These are phyloP conservation scores for Petrolisthes manimaculis DNA, from an alignment of 2,888 invertebrate genomes.

Conservation along the genomic window DNA sequence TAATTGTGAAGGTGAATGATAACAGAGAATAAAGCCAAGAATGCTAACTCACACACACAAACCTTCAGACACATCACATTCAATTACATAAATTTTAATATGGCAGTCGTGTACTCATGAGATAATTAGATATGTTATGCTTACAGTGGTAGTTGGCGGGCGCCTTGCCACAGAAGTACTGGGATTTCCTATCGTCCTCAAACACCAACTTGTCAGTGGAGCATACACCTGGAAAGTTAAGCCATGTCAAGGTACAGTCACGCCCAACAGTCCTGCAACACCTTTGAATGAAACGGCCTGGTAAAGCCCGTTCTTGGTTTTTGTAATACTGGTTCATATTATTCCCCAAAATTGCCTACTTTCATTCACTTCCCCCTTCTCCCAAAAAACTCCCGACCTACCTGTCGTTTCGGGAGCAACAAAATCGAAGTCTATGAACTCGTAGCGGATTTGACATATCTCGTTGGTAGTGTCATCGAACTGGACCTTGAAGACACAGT, in stretches of 20 bases:
- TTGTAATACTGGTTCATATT: too few relatives aligned
- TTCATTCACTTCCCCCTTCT: background rate
- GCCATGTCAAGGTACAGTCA: too few relatives aligned
- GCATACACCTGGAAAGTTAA: conserved; percentile 16
- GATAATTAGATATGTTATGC: background rate
- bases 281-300: too few relatives aligned
- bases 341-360: background rate
- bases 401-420: background rate
- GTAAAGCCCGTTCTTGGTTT: too few relatives aligned
- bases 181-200: conserved; percentile 22
- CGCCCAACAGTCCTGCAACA: too few relatives aligned
- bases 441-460: conserved; percentile 42
- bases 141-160: conserved; percentile 38
- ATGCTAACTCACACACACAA: too few relatives aligned
- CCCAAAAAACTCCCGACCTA: background rate
- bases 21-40: too few relatives aligned
- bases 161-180: conserved; percentile 35
- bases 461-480: conserved; percentile 25
- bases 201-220: conserved; percentile 27
- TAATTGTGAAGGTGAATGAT: too few relatives aligned
- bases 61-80: too few relatives aligned
- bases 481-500: conserved; percentile 27
- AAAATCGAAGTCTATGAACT: conserved; percentile 2
- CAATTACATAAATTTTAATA: background rate
- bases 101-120: background rate